Percentiles rank a stretch among this genome's conserved stretches.
Evolutionary conservation across 2,797 vertebrate species (phyloP).

Genomic region (Atherinosoma microstoma): DNA sequence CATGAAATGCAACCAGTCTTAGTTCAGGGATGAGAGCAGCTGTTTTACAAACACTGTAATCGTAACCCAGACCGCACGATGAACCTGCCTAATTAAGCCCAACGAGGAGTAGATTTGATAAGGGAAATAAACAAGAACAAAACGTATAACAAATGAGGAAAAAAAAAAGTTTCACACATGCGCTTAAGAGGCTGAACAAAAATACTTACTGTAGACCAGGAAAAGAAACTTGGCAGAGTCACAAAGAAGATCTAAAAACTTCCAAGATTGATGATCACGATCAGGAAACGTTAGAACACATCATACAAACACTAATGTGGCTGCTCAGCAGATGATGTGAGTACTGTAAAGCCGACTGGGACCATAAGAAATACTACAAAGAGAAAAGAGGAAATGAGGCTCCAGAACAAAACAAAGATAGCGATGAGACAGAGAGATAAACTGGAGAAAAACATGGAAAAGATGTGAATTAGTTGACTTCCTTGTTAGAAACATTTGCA

Average conservation of each 20-base stretch:
- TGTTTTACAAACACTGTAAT: conserved; percentile 51
- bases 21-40: conserved; percentile 10
- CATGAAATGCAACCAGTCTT: background rate
- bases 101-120: background rate
- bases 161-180: background rate
- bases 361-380: conserved; percentile 1
- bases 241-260: conserved; percentile 27
- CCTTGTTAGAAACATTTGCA: background rate
- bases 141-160: background rate
- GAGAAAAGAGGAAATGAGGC: conserved; percentile 18
- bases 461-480: background rate
- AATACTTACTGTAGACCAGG: background rate
- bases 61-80: conserved; percentile 18
- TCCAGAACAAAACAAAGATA: conserved; percentile 1
- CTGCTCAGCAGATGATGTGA: background rate
- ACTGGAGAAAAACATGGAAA: background rate
- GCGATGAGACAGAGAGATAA: background rate
- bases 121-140: background rate
- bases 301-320: conserved; percentile 7
- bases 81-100: conserved; percentile 44
- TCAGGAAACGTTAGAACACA: background rate
- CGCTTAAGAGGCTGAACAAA: conserved; percentile 1
- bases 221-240: background rate
- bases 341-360: background rate
- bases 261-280: conserved; percentile 2